Percentiles rank a stretch among this genome's conserved stretches.
Conservation (phyloP, 2,113 vertebrate genomes). For the Petroica traversi region DNA sequence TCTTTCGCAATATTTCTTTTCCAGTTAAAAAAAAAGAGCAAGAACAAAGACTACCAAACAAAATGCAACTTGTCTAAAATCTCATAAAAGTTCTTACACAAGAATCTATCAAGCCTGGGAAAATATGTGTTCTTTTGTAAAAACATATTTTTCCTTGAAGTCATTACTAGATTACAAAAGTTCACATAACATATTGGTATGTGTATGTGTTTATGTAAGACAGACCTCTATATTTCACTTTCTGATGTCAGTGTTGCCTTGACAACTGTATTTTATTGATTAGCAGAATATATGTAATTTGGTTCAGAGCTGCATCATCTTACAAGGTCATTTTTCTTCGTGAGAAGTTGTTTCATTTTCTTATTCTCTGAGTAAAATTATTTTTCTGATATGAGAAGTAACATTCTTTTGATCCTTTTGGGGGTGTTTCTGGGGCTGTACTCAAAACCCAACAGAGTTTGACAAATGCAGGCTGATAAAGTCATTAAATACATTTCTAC, state of each 20-base stretch:
- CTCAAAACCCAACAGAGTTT: background rate
- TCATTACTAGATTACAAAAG: slow-evolving; percentile 52
- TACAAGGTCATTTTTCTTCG: slow-evolving; percentile 26
- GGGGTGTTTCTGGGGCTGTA: background rate
- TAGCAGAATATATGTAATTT: slow-evolving; percentile 44
- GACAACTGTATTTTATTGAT: slow-evolving; percentile 61
- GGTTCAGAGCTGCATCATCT: background rate
- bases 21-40: slow-evolving; percentile 23
- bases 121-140: slow-evolving; percentile 68
- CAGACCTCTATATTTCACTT: slow-evolving; percentile 38
- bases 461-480: background rate
- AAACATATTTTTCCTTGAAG: slow-evolving; percentile 72
- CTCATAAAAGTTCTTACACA: slow-evolving; percentile 69
- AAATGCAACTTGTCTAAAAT: slow-evolving; percentile 61
- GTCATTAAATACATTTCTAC: background rate
- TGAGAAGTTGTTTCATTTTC: background rate
- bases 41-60: slow-evolving; percentile 70
- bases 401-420: slow-evolving; percentile 1
- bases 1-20: slow-evolving; percentile 22
- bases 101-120: slow-evolving; percentile 70
- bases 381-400: background rate
- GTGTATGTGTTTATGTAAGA: slow-evolving; percentile 70
- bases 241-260: slow-evolving; percentile 55
- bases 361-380: background rate
- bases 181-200: slow-evolving; percentile 58